These are phyloP conservation scores for Rhagoletis pomonella DNA, from an alignment of 1,140 invertebrate genomes.

Conservation along the genomic window DNA sequence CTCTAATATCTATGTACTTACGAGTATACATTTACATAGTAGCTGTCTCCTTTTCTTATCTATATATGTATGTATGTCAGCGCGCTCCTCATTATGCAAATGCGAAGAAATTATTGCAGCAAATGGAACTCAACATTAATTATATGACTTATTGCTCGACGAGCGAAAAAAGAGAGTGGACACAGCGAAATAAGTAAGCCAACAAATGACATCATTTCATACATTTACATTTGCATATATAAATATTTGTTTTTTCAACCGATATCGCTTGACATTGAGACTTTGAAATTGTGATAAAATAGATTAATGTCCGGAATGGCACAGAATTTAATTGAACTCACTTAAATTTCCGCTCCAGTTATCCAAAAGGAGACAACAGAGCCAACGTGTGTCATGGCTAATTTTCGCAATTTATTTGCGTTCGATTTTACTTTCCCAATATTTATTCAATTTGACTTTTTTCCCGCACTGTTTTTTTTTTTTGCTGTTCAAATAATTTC, in stretches of 20 bases:
- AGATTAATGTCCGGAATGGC: neutral
- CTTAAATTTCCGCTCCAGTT: constrained; percentile 18
- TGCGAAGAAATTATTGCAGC: constrained; percentile 14
- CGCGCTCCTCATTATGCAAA: neutral
- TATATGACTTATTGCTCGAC: constrained; percentile 5
- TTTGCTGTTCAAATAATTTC: constrained; percentile 5
- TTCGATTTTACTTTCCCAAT: neutral
- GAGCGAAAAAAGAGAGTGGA: neutral
- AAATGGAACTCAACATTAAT: constrained; percentile 19
- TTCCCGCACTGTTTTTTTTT: neutral
- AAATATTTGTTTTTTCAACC: too few species aligned
- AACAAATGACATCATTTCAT: neutral
- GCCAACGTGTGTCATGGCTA: neutral
- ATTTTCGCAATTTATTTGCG: neutral
- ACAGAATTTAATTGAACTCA: neutral
- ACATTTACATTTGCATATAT: too few species aligned
- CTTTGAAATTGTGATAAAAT: neutral
- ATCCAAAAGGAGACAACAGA: too few species aligned
- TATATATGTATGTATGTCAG: neutral
- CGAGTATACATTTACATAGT: too few species aligned
- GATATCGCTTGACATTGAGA: neutral
- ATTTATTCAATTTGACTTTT: constrained; percentile 12
- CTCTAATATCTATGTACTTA: neutral
- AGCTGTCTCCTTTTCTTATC: too few species aligned
- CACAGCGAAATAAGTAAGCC: neutral